Evolutionary conservation across 2,113 vertebrate species (phyloP).

Genomic region (Vicugna pacos): DNA sequence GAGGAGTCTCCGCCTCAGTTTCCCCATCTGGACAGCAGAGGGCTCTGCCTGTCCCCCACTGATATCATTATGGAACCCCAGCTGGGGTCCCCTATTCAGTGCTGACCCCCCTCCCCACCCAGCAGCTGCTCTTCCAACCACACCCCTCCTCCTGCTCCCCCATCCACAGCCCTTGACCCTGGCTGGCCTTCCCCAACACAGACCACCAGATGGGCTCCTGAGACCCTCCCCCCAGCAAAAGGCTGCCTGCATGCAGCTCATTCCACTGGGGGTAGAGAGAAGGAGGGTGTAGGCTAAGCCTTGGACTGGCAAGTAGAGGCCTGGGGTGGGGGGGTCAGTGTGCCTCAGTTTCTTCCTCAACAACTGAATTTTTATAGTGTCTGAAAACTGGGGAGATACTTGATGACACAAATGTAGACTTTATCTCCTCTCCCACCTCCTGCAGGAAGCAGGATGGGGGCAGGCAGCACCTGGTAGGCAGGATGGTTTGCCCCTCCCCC

Average conservation of each 20-base stretch:
- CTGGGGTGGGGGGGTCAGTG: not conserved
- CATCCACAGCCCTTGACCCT: conserved; percentile 80
- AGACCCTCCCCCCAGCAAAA: conserved; percentile 60
- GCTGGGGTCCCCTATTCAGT: conserved; percentile 81
- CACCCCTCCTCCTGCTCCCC: conserved; percentile 66
- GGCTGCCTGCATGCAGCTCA: conserved; percentile 43
- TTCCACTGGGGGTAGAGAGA: not conserved
- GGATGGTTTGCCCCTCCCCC: not conserved
- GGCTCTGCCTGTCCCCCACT: conserved; percentile 68
- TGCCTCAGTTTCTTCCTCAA: conserved; percentile 64
- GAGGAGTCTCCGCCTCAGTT: conserved; percentile 78
- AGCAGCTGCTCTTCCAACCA: conserved; percentile 79
- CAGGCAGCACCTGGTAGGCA: conserved; percentile 52
- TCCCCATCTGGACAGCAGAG: conserved; percentile 74
- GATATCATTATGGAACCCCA: conserved; percentile 78
- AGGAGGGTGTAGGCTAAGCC: not conserved
- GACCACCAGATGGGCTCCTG: conserved; percentile 81
- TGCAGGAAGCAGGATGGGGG: not conserved
- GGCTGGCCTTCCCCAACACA: conserved; percentile 52
- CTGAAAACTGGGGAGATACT: not conserved
- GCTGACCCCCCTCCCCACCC: conserved; percentile 7
- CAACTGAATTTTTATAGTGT: not conserved
- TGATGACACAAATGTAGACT: not conserved
- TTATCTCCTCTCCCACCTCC: not conserved
- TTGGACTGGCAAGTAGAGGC: not conserved